Evolutionary conservation across 2,888 invertebrate genomes (phyloP).

Genomic region (Anticlea derivata): DNA sequence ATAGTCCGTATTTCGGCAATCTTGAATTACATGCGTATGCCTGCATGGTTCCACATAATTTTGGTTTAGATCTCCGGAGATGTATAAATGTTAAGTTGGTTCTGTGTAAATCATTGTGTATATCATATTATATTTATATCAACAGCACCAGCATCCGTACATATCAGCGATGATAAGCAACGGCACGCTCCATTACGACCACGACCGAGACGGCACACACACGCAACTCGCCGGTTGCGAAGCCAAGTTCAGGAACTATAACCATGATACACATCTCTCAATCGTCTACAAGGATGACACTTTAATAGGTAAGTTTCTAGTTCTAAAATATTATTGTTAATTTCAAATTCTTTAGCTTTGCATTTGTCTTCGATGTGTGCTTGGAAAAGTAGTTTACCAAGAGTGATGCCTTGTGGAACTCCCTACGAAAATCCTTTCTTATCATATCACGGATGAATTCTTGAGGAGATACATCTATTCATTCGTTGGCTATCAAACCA

Average conservation of each 20-base stretch:
- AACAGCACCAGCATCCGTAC: slow-evolving; percentile 98
- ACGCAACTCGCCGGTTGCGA: slow-evolving; percentile 99
- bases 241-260: slow-evolving; percentile 95
- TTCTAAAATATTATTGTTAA: no score
- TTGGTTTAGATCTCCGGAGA: no score
- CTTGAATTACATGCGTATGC: no score
- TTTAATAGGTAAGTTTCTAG: slow-evolving; percentile 87
- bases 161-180: slow-evolving; percentile 99
- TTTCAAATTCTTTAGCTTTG: neutral
- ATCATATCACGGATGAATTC: no score
- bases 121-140: neutral
- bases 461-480: no score
- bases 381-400: neutral
- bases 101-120: no score
- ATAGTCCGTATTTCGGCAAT: no score
- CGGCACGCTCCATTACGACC: slow-evolving; percentile 97
- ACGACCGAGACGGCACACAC: slow-evolving; percentile 99
- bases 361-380: neutral
- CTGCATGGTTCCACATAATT: no score
- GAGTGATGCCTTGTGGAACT: slow-evolving; percentile 3
- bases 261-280: slow-evolving; percentile 94
- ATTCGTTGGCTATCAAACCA: no score
- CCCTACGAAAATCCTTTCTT: neutral
- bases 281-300: slow-evolving; percentile 96
- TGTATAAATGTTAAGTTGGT: no score